These are phyloP conservation scores for Bombus fervidus DNA, from an alignment of 1,140 invertebrate species.

Conservation along the genomic window DNA sequence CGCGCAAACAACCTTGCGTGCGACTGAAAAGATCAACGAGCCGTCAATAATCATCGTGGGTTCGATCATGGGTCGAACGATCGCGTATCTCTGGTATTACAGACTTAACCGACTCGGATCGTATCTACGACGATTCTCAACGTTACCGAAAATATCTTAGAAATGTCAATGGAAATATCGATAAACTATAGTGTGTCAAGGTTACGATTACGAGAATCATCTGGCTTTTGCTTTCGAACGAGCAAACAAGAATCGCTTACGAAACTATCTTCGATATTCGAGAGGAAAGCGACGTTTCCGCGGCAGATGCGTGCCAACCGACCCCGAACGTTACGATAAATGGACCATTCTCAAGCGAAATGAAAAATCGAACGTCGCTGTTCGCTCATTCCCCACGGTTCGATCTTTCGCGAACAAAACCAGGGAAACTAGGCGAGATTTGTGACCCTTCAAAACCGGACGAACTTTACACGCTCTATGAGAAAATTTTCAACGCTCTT, in stretches of 20 bases:
- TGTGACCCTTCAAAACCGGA: not conserved
- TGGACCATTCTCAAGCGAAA: slow-evolving; percentile 26
- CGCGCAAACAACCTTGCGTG: not conserved
- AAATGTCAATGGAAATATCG: not conserved
- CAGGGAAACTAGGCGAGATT: slow-evolving; percentile 13
- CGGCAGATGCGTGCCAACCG: slow-evolving; percentile 40
- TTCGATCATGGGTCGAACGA: not conserved
- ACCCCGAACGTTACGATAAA: slow-evolving; percentile 32
- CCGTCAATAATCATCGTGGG: slow-evolving; percentile 5
- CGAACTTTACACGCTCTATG: slow-evolving; percentile 11
- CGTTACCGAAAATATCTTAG: too few species aligned
- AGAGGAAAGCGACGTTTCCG: slow-evolving; percentile 13
- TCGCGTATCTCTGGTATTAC: not conserved
- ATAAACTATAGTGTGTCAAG: not conserved
- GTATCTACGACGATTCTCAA: not conserved
- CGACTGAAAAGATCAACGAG: not conserved
- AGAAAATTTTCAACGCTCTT: slow-evolving; percentile 20
- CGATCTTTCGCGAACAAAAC: slow-evolving; percentile 43
- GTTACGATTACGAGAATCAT: slow-evolving; percentile 5
- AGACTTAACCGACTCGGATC: not conserved
- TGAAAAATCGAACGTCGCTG: slow-evolving; percentile 45
- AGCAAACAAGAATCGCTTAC: not conserved
- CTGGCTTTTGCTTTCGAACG: not conserved
- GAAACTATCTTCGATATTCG: not conserved
- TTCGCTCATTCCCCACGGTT: slow-evolving; percentile 5